Base-by-base conservation (phyloP, 1,140 invertebrate genomes). In the Cydia amplana region DNA sequence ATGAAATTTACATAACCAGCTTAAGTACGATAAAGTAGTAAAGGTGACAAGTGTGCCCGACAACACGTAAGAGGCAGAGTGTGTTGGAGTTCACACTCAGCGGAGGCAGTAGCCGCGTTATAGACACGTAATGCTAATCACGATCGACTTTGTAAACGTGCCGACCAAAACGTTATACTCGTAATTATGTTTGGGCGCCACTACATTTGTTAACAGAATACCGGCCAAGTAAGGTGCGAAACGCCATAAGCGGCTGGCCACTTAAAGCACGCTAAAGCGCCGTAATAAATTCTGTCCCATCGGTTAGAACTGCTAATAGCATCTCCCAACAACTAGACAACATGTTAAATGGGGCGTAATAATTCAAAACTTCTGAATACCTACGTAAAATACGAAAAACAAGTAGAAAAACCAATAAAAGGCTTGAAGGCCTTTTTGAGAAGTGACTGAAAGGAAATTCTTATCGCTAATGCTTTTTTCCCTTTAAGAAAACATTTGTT, bases 91-190 rank as follows among this genome's bases (percentile, higher is more conserved):
- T 49, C 43, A 49, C 72, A 73, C 72, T 73, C 72, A 4, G 43
- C 43, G 70, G 70, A 18, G 14, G 16, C 16, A 23, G 40, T 7
- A 83, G 81, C 82, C 82, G 78, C 80, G 81, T 83, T 88, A 86
- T 89, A 88, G 85, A 89, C 87, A 87, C 80, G 75, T 83, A 81
- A 86, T 88, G 85, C 88, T 82, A 78, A 77, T 79, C 77, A 25
- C 77, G 77, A 85, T 87, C 78, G 81, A 78, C 80, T 79, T 78
- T 79, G 81, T 81, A 80, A 77, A 76, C 70, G 70, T 74, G 77
- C 81, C 80, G 82, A 79, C 78, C 83, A 80, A 82, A 79, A 85
- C 83, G 82, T 89, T 83, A 86, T 89, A 25, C 1, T n/a, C n/a
- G 25, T 25, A 88, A 89, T 79, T 65, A 80, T 85, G 83, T 87